phyloP scores from a whole-genome alignment of 2,888 invertebrate genomes.

The Deilephila elpenor region DNA sequence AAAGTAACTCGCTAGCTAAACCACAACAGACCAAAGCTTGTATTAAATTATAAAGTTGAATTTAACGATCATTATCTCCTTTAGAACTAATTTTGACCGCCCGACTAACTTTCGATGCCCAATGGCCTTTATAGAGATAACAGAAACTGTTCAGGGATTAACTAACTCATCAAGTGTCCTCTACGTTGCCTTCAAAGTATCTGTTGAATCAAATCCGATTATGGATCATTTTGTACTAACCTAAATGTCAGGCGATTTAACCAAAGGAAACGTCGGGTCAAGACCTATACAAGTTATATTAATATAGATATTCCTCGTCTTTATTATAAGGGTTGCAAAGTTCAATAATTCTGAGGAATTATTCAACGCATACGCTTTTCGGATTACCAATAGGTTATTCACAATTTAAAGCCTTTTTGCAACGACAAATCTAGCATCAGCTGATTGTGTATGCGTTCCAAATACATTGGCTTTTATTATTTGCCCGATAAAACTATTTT shows the following conservation, averaged over 20 bases:
- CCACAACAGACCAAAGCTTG: constrained; percentile 43
- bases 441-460: not conserved
- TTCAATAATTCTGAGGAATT: too few relatives aligned
- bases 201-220: constrained; percentile 18
- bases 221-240: constrained; percentile 9
- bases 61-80: constrained; percentile 51
- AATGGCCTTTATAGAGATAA: constrained; percentile 45
- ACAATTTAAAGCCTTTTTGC: not conserved
- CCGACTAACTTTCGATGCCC: constrained; percentile 49
- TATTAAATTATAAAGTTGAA: constrained; percentile 51
- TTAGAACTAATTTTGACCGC: constrained; percentile 53
- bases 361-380: too few relatives aligned
- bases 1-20: constrained; percentile 43
- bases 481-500: not conserved
- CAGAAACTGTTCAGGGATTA: constrained; percentile 35
- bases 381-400: not conserved
- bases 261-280: not conserved
- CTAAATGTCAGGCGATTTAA: not conserved
- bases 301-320: too few relatives aligned
- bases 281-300: not conserved
- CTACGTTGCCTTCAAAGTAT: constrained; percentile 18
- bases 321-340: too few relatives aligned
- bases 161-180: constrained; percentile 30
- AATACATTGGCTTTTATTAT: not conserved
- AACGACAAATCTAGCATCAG: not conserved